Evolutionary conservation across 2,797 vertebrate species (phyloP), one percentile per base, ranked within the genome.

Genomic region (Petrocephalus sullivani): DNA sequence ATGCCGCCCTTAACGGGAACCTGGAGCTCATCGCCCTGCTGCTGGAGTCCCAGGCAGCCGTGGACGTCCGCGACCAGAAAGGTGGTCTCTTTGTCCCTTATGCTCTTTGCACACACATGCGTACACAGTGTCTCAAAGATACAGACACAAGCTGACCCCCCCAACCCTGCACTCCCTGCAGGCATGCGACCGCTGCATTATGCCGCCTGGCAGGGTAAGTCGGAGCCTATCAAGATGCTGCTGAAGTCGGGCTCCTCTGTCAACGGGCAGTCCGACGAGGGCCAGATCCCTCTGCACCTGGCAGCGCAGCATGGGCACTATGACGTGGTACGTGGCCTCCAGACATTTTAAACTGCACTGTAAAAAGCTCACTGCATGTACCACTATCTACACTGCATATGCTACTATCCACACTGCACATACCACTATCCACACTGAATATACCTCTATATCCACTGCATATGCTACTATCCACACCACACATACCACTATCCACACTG

Each of bases 51-150:
- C 98, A 99, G 95, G 97, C 98, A 0, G 95, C 97, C 0, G 98
- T 99, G 93, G 98, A 99, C 93, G 98, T 99, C 91, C 99, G 98
- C 95, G 98, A 99, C 92, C 95, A 98, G 88, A 99, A 99, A 97
- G 98, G 98, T 94, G 2, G 93, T 94, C 4, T 7, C 82, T 85
- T 3, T 21, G 21, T 7, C 56, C 33, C 9, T 46, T 46, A 21
- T 41, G 14, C 33, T 23, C 21, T 41, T 12, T 14, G 41, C 78
- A 49, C 49, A 21, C 49, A 21, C 85, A 23, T 0, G 14, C 87
- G 14, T 56, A 51, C 16, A 8, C 28, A 16, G 23, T 19, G 41
- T 33, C 54, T 33, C 54, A 81, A n/a, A 82, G 53, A 49, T 14
- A 49, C 87, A n/a, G 33, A n/a, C 88, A 7, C 88, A 21, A 16